phyloP scores from a whole-genome alignment of 2,113 vertebrate genomes.

The Cynopterus brachyotis region DNA sequence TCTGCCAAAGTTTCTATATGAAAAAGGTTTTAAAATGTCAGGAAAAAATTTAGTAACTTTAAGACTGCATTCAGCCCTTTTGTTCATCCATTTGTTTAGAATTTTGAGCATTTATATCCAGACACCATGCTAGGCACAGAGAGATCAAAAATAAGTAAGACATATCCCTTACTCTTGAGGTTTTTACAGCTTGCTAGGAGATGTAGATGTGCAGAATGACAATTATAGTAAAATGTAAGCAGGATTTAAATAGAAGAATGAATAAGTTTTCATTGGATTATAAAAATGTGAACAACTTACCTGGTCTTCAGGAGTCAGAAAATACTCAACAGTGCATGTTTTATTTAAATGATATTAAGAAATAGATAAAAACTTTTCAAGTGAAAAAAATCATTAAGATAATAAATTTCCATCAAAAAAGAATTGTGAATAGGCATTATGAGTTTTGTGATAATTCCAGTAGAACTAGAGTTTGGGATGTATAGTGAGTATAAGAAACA shows the following conservation, averaged over 20 bases:
- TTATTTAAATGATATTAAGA: neutral
- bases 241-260: neutral
- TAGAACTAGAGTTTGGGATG: neutral
- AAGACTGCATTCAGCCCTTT: neutral
- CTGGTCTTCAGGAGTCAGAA: neutral
- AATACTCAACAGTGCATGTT: neutral
- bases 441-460: neutral
- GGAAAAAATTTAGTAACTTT: neutral
- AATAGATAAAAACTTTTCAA: neutral
- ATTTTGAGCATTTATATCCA: neutral
- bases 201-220: neutral
- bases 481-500: neutral
- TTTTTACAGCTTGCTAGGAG: neutral
- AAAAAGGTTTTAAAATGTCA: neutral
- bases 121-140: neutral
- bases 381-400: neutral
- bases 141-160: neutral
- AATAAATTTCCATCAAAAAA: neutral
- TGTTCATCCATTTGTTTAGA: neutral
- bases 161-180: neutral
- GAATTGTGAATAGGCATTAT: neutral
- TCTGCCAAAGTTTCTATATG: neutral
- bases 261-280: neutral
- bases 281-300: neutral
- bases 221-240: neutral